Evolutionary conservation across 2,113 vertebrate species (phyloP), one percentile per base, ranked within the genome.

Genomic region (Muntiacus reevesi): DNA sequence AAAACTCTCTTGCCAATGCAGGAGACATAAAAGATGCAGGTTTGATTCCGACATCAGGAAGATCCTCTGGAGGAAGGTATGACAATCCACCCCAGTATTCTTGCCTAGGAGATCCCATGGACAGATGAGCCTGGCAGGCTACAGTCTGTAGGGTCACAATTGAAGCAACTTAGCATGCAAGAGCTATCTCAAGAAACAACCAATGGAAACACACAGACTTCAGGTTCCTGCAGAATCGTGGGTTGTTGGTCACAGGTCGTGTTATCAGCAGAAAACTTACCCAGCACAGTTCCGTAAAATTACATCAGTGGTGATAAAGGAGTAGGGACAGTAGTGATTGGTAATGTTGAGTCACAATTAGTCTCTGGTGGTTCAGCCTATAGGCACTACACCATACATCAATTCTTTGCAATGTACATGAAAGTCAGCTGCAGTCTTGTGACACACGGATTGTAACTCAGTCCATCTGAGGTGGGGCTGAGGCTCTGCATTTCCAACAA

Each of bases 371-470:
- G 79, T 54, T 54, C 50, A n/a, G 50, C 30, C 79, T 54, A 82
- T 23, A 82, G 47, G 3, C 30, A 0, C 79, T 82, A n/a, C 19
- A 52, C 30, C 79, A 52, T 7, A 52, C 47, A 54, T 13, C 30
- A 52, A 11, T 82, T 82, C 19, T 82, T 82, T 21, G 19, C 19
- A 82, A 13, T 54, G 30, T 23, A 19, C 79, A 52, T 52, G 47
- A 52, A 52, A 33, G 30, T 82, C 79, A 52, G 30, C 30, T 23
- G 47, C 0, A 33, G 79, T 21, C 28, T 13, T 52, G 79, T 82
- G 33, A 52, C 30, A 52, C 2, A 1, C 0, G 0, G 47, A 82
- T 52, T n/a, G 1, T 52, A 82, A 52, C 17, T n/a, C 47, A 82
- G 30, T n/a, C 19, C 47, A 82, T 7, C 10, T 52, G 47, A 82